Base-by-base conservation (phyloP, 1,140 invertebrate species). In the Magallana ariakensis region DNA sequence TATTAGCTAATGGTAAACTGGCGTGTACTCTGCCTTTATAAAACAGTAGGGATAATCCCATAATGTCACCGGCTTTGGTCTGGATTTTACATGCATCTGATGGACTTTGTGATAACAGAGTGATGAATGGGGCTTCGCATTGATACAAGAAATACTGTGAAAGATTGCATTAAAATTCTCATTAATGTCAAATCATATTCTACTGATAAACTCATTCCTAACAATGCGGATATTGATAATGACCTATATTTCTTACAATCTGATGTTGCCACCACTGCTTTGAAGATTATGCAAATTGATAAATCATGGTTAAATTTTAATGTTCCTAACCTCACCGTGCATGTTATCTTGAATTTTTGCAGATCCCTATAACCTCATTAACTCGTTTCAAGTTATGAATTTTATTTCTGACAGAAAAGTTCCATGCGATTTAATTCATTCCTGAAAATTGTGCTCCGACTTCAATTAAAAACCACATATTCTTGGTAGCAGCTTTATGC, bases 141-240 rank as follows among this genome's bases (percentile, higher is more conserved):
- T 11, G 22, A 26, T 26, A 75, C 19, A 75, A 75, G 22, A 75
- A 75, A 75, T 75, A 75, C 22, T 62, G 15, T 4, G 66, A 33
- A 13, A 26, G 22, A 26, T 75, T 75, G 26, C 22, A 75, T 75
- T 62, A 75, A 75, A 75, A 75, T 75, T 75, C 66, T 75, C 66
- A 75, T 75, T 75, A 75, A 75, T 75, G 66, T 75, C 66, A 33
- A 75, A 75, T 75, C 22, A 22, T 75, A 75, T 75, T 75, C 22
- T 75, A 26, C 19, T 13, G 22, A 75, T 75, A 22, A 33, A 13
- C 66, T 75, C 1, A 75, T 26, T 26, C 15, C 66, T 4, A 75
- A 75, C 66, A 75, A 75, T 75, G 66, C 33, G 66, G 33, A 75
- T 75, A 75, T 26, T 75, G 66, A 75, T 26, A 26, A 75, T 75